These are phyloP conservation scores for Fragum sueziense DNA, from an alignment of 2,888 invertebrate species.

Conservation along the genomic window DNA sequence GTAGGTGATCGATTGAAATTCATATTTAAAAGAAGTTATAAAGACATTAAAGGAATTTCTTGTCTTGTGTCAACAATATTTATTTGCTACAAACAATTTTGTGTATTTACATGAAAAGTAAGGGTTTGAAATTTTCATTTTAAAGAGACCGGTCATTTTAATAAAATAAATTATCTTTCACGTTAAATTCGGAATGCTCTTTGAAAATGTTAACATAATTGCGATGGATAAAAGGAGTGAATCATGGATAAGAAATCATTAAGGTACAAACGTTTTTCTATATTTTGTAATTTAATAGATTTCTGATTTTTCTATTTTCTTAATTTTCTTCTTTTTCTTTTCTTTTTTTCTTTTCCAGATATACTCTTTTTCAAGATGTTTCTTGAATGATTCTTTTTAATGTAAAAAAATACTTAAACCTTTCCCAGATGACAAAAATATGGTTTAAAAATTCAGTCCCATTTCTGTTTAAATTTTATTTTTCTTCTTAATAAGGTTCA, in stretches of 20 bases:
- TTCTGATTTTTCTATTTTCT: not conserved
- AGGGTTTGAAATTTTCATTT: constrained; percentile 7
- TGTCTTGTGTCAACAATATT: not conserved
- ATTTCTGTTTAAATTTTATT: too few relatives aligned
- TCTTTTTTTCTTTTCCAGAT: not conserved
- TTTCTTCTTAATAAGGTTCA: too few relatives aligned
- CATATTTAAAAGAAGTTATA: not conserved
- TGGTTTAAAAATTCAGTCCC: too few relatives aligned
- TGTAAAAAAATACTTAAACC: not conserved
- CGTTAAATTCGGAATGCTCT: constrained; percentile 14
- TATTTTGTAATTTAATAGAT: not conserved
- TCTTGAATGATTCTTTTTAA: not conserved
- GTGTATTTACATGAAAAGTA: not conserved
- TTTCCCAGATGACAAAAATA: too few relatives aligned
- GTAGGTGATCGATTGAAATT: not conserved
- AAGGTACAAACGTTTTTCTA: constrained; percentile 1
- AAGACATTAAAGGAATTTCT: not conserved
- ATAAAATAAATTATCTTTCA: constrained; percentile 18
- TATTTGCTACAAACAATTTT: not conserved
- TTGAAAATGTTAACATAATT: constrained; percentile 20
- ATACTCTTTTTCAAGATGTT: not conserved
- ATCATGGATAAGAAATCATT: constrained; percentile 20
- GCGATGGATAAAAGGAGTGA: constrained; percentile 5
- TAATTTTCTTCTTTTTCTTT: not conserved
- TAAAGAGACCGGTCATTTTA: constrained; percentile 13